These are phyloP conservation scores for Polydesmus complanatus DNA, from an alignment of 2,888 invertebrate genomes.

Conservation along the genomic window DNA sequence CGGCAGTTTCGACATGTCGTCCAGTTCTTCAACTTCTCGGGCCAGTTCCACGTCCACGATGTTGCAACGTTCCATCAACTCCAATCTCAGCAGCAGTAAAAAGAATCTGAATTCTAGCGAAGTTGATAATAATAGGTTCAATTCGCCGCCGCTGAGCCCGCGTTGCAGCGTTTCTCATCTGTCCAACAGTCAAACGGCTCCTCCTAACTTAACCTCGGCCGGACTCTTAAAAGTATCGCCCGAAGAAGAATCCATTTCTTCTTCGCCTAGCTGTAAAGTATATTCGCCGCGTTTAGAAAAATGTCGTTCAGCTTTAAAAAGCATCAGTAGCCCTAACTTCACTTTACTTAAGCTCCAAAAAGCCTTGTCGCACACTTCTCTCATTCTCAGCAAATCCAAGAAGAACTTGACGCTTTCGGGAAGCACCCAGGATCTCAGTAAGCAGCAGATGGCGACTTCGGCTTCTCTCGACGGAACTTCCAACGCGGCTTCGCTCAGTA, in stretches of 20 bases:
- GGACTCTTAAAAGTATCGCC: constrained; percentile 1
- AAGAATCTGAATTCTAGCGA: background rate
- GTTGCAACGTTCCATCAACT: constrained; percentile 16
- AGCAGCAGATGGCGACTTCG: constrained; percentile 1
- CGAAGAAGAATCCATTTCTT: constrained; percentile 1
- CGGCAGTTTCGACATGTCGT: constrained; percentile 13
- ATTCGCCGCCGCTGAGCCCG: background rate
- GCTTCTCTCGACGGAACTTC: constrained; percentile 6
- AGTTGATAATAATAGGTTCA: background rate
- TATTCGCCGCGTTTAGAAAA: constrained; percentile 16
- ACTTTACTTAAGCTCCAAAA: constrained; percentile 18
- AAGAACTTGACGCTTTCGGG: constrained; percentile 16
- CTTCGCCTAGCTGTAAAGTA: constrained; percentile 3
- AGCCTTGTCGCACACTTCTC: constrained; percentile 18
- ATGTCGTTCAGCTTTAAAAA: constrained; percentile 17
- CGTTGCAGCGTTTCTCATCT: background rate
- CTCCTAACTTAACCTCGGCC: background rate
- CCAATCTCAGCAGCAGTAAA: constrained; percentile 9
- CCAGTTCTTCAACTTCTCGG: constrained; percentile 18
- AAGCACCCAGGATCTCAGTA: constrained; percentile 17
- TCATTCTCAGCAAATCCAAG: constrained; percentile 13
- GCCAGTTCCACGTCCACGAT: constrained; percentile 16
- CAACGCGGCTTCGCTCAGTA: background rate
- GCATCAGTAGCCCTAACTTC: constrained; percentile 19
- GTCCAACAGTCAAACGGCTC: background rate